A percentile compares a stretch with the other conserved stretches of the same genome.
Conservation (phyloP, 2,113 vertebrate genomes). For the Cnemophilus loriae region DNA sequence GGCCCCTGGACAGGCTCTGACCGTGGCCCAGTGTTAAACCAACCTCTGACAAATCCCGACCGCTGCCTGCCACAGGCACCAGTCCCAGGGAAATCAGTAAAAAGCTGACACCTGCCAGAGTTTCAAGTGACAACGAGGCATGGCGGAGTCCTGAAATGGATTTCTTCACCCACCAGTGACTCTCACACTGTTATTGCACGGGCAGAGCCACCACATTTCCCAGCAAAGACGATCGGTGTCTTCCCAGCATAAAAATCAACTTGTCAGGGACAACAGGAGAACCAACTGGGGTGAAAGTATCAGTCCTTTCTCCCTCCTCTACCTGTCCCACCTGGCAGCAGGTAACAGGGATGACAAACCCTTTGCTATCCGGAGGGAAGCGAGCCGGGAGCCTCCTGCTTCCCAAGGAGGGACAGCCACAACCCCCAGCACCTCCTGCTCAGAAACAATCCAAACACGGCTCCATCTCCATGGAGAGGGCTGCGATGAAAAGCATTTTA, state of each 20-base stretch:
- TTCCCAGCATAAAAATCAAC: not conserved
- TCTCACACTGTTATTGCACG: fast-evolving
- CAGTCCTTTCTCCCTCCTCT: not conserved
- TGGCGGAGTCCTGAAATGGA: not conserved
- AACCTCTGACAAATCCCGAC: not conserved
- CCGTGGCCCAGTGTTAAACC: not conserved
- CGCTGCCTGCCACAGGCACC: not conserved
- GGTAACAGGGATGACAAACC: not conserved
- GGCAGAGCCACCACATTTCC: not conserved
- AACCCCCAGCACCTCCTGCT: not conserved
- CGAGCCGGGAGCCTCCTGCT: not conserved
- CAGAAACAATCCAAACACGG: constrained; percentile 1
- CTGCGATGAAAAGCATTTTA: constrained; percentile 42
- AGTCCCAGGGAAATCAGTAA: not conserved
- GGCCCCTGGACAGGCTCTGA: not conserved
- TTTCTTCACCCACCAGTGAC: not conserved
- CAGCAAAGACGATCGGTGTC: not conserved
- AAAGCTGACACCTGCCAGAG: not conserved
- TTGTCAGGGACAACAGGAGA: not conserved
- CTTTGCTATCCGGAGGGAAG: not conserved
- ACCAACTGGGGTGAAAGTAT: not conserved
- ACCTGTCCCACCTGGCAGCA: not conserved
- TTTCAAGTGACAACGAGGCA: not conserved
- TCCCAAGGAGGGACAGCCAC: not conserved
- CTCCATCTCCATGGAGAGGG: constrained; percentile 31